A percentile compares a stretch with the other conserved stretches of the same genome.
Conservation (phyloP, 35 echinoderm and acorn worm genomes). For the Amphiura filiformis region DNA sequence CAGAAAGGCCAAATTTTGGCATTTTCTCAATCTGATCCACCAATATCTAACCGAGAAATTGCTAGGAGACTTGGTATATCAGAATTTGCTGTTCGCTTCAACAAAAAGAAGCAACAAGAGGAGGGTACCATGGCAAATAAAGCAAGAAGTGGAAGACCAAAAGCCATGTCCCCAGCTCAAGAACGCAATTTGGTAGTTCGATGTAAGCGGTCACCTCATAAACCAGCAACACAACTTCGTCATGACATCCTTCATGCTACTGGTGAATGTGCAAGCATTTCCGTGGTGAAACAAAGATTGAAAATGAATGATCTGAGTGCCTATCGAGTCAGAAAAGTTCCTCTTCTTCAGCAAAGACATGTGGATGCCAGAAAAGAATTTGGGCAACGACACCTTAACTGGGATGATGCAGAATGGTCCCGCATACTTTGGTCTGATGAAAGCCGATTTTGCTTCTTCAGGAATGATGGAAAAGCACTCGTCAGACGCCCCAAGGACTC, state of each 20-base stretch:
- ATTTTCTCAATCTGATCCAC: too few relatives aligned
- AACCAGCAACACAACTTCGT: background rate
- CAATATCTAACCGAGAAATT: background rate
- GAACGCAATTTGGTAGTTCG: background rate
- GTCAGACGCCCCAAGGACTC: background rate
- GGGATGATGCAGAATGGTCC: background rate
- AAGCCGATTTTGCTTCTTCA: background rate
- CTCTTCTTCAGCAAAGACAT: background rate
- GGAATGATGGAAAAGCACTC: background rate
- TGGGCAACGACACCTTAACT: background rate
- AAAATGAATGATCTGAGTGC: background rate
- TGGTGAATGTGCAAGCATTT: background rate
- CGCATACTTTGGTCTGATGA: conserved; percentile 3
- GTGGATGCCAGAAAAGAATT: background rate
- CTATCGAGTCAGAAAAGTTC: background rate
- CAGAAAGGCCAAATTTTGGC: too few relatives aligned
- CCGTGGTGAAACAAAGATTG: background rate
- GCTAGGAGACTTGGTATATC: background rate
- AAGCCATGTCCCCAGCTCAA: background rate
- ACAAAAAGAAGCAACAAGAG: background rate
- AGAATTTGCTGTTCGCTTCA: background rate
- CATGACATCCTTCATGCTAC: background rate
- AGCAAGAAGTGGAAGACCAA: background rate
- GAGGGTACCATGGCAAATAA: background rate
- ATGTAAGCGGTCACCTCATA: background rate